Percentiles rank a stretch among this genome's conserved stretches.
Evolutionary conservation across 2,113 vertebrate genomes (phyloP).

Genomic region (Ceyx cyanopectus): DNA sequence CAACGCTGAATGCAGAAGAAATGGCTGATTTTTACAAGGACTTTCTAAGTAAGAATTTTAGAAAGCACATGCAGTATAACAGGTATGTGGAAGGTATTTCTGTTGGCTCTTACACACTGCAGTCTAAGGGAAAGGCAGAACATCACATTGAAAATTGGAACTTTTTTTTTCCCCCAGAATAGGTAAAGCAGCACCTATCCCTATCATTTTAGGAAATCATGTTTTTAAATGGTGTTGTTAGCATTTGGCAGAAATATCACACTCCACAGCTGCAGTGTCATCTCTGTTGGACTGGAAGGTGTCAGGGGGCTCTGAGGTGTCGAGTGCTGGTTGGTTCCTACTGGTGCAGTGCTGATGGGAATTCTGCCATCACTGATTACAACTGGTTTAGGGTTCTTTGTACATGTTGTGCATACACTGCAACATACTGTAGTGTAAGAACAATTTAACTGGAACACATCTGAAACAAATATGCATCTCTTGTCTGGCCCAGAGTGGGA

Average conservation of each 20-base stretch:
- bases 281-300: not conserved
- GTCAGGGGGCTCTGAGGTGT: not conserved
- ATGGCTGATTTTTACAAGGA: constrained; percentile 95
- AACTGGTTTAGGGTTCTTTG: not conserved
- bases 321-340: not conserved
- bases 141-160: not conserved
- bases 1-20: constrained; percentile 84
- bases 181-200: not conserved
- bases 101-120: not conserved
- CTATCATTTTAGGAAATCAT: not conserved
- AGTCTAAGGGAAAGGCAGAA: not conserved
- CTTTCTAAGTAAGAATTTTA: constrained; percentile 89
- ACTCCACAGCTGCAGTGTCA: not conserved
- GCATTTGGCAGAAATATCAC: too few species aligned
- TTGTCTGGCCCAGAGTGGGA: not conserved
- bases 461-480: not conserved
- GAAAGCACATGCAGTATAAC: constrained; percentile 89
- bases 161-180: not conserved
- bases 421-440: not conserved
- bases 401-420: not conserved
- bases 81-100: constrained; percentile 79
- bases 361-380: not conserved
- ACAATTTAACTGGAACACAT: not conserved
- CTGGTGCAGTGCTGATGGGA: not conserved
- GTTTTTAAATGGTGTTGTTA: not conserved